Evolutionary conservation across 2,888 invertebrate genomes (phyloP), one percentile per base, ranked within the genome.

Genomic region (Ophioninae sp.): DNA sequence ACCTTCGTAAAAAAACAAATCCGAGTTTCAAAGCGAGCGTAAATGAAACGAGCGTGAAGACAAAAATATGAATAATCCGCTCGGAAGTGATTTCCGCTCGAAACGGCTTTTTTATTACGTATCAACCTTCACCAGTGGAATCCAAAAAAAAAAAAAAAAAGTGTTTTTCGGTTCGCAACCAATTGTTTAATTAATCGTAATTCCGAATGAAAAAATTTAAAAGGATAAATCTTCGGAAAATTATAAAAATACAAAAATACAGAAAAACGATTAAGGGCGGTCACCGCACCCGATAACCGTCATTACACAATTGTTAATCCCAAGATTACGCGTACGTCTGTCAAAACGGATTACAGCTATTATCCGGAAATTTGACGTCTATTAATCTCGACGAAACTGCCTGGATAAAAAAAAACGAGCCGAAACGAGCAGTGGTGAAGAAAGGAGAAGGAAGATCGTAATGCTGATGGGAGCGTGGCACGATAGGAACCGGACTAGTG

Each of bases 341-440:
- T 1, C 6, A 30, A n/a, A 62, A n/a, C 5, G 41, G 61, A 70
- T 57, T 30, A 61, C n/a, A 76, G 75, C 76, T 39, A 73, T 81
- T 81, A 77, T 67, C 77, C 67, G 72, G 72, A 77, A 76, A 77
- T 72, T 77, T 56, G 59, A 76, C 62, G 70, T 81, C 77, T 77
- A 81, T 81, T 81, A 81, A 81, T 81, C 77, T 73, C 81, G 13
- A 13, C 67, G 23, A 56, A 77, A 77, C 61, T 67, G 77, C n/a
- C 8, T 67, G 59, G 44, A 41, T 59, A n/a, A 72, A 59, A 44
- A 62, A 70, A 44, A 57, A 50, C 13, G 41, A 23, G 57, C 30
- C 44, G 20, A 37, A 65, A 62, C 20, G 20, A 73, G 20, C n/a
- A 17, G n/a, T n/a, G 23, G 17, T 41, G 37, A 41, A 21, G 64